phyloP scores from a whole-genome alignment of 2,888 invertebrate species.

The Byasa hedistus region DNA sequence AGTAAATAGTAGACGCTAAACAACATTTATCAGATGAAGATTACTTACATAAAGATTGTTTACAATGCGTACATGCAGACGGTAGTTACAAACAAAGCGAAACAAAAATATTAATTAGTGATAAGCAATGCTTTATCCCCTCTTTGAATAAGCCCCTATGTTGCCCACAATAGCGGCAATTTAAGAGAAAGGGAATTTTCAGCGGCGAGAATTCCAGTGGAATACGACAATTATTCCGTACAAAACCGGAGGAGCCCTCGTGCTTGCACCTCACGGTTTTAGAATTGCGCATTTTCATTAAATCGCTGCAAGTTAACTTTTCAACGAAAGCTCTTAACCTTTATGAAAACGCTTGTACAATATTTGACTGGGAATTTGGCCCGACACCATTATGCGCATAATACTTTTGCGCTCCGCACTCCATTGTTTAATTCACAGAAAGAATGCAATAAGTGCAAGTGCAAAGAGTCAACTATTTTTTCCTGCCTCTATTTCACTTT shows the following conservation, averaged over 20 bases:
- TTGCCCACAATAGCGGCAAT: slow-evolving; percentile 33
- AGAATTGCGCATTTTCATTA: slow-evolving; percentile 63
- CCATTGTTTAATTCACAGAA: background rate
- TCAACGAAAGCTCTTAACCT: slow-evolving; percentile 75
- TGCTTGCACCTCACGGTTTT: slow-evolving; percentile 59
- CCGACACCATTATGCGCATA: slow-evolving; percentile 37
- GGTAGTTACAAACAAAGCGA: background rate
- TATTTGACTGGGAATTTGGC: slow-evolving; percentile 58
- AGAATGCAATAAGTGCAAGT: background rate
- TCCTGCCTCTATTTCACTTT: no score
- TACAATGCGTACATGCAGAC: no score
- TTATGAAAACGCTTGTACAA: slow-evolving; percentile 60
- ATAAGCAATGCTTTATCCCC: slow-evolving; percentile 16
- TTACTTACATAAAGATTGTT: no score
- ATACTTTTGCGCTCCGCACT: slow-evolving; percentile 24
- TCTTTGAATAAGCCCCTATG: slow-evolving; percentile 16
- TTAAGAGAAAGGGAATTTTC: slow-evolving; percentile 52
- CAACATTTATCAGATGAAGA: background rate
- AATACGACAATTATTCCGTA: slow-evolving; percentile 57
- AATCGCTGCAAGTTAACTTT: slow-evolving; percentile 57
- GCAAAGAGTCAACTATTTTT: background rate
- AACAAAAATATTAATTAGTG: slow-evolving; percentile 7
- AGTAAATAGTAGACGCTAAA: background rate
- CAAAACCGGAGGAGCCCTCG: slow-evolving; percentile 39
- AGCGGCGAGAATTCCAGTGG: slow-evolving; percentile 57